phyloP scores from a whole-genome alignment of 2,888 invertebrate genomes.

The Syrphus vitripennis region DNA sequence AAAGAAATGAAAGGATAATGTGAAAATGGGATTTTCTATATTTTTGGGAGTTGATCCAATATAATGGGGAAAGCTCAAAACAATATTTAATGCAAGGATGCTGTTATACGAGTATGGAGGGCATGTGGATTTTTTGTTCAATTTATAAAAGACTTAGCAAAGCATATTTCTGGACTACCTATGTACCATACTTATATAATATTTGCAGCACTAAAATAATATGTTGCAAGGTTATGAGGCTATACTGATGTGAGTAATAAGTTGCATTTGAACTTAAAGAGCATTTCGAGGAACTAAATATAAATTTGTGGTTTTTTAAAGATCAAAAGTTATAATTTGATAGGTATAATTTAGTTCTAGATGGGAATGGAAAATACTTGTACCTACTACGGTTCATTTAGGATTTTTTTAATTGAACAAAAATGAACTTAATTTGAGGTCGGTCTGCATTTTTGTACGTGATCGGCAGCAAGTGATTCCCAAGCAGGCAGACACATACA shows the following conservation, averaged over 20 bases:
- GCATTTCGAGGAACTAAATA: background rate
- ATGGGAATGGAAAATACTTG: background rate
- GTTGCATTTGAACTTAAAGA: background rate
- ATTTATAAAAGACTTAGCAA: conserved; percentile 39
- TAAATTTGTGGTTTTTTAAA: background rate
- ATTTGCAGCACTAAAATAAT: background rate
- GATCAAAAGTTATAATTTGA: background rate
- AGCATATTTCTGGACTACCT: conserved; percentile 26
- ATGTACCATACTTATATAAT: background rate
- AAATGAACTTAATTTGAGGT: too few relatives aligned
- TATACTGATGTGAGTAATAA: background rate
- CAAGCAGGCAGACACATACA: too few relatives aligned
- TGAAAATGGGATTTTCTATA: conserved; percentile 14
- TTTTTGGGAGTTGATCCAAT: conserved; percentile 13
- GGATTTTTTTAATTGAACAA: too few relatives aligned
- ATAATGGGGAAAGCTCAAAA: conserved; percentile 34
- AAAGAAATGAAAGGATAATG: background rate
- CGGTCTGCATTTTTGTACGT: too few relatives aligned
- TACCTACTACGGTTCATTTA: too few relatives aligned
- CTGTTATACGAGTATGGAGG: conserved; percentile 29
- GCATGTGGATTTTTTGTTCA: conserved; percentile 38
- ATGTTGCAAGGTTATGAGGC: background rate
- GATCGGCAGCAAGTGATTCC: too few relatives aligned
- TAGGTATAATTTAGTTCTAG: background rate
- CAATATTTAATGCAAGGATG: conserved; percentile 56